Conservation (phyloP, 2,797 vertebrate species). For the Malacoctenus gilli region DNA sequence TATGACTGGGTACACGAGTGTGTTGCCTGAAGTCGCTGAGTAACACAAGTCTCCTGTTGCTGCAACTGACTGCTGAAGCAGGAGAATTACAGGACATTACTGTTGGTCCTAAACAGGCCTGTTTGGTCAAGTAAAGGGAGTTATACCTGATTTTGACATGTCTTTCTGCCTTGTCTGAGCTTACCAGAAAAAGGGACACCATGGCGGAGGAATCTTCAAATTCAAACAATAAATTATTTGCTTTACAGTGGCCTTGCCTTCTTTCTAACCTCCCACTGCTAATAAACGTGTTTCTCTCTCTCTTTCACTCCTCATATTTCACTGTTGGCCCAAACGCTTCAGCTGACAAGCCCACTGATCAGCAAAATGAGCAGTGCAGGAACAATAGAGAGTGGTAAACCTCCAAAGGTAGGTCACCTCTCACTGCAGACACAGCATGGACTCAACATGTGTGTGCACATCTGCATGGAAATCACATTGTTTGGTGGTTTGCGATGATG, state of each 20-base stretch:
- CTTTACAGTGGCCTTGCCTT: conserved; percentile 6
- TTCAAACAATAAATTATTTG: conserved; percentile 14
- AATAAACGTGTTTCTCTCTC: background rate
- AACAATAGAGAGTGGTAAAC: conserved; percentile 82
- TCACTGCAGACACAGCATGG: background rate
- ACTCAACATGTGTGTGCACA: rapidly evolving
- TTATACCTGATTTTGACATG: too few species aligned
- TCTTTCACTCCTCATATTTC: conserved; percentile 3
- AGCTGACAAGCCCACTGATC: conserved; percentile 82
- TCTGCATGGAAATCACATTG: too few species aligned
- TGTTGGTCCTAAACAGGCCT: conserved; percentile 3
- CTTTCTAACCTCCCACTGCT: too few species aligned
- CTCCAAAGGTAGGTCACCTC: conserved; percentile 76
- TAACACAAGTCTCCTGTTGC: conserved; percentile 11
- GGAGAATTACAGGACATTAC: background rate
- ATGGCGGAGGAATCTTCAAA: conserved; percentile 4
- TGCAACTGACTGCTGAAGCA: conserved; percentile 4
- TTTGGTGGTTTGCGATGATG: background rate
- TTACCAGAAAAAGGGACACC: background rate
- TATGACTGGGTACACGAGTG: conserved; percentile 62
- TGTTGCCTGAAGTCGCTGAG: conserved; percentile 14
- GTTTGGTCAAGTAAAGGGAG: background rate
- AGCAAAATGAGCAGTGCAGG: conserved; percentile 88
- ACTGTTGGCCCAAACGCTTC: conserved; percentile 43
- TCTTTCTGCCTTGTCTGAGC: background rate